Evolutionary conservation across 2,113 vertebrate genomes (phyloP).

Genomic region (Toxotes jaculatrix): DNA sequence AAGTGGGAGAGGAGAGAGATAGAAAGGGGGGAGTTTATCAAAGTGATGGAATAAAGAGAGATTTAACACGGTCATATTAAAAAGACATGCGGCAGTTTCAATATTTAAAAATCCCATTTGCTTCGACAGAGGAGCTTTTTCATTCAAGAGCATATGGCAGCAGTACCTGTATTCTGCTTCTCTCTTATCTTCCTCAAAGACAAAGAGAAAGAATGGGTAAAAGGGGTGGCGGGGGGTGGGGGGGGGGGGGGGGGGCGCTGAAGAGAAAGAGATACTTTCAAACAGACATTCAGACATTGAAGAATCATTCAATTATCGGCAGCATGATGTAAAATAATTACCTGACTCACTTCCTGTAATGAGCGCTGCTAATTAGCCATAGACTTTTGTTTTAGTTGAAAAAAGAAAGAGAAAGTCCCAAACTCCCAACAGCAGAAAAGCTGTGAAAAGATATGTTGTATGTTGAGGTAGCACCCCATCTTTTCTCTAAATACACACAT

Average conservation of each 20-base stretch:
- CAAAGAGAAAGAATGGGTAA: constrained; percentile 44
- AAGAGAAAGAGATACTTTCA: constrained; percentile 75
- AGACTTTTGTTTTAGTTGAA: constrained; percentile 95
- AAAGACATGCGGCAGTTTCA: constrained; percentile 82
- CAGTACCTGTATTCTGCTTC: constrained; percentile 80
- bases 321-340: constrained; percentile 98
- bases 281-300: constrained; percentile 87
- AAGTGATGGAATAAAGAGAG: constrained; percentile 83
- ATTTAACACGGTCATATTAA: constrained; percentile 83
- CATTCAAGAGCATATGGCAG: constrained; percentile 84
- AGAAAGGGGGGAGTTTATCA: constrained; percentile 76
- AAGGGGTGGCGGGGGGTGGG: neutral
- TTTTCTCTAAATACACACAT: constrained; percentile 78
- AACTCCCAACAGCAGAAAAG: constrained; percentile 90
- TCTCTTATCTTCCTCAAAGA: constrained; percentile 76
- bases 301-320: constrained; percentile 99
- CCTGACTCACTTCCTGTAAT: constrained; percentile 98
- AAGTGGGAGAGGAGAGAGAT: constrained; percentile 40
- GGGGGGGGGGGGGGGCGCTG: neutral
- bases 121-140: constrained; percentile 82
- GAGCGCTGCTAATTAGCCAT: constrained; percentile 99
- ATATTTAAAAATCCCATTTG: constrained; percentile 86
- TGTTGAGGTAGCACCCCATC: constrained; percentile 88
- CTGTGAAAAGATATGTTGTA: constrained; percentile 92
- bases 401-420: constrained; percentile 85